Base-by-base conservation (phyloP, 2,888 invertebrate species). In the Ophion ventricosus region DNA sequence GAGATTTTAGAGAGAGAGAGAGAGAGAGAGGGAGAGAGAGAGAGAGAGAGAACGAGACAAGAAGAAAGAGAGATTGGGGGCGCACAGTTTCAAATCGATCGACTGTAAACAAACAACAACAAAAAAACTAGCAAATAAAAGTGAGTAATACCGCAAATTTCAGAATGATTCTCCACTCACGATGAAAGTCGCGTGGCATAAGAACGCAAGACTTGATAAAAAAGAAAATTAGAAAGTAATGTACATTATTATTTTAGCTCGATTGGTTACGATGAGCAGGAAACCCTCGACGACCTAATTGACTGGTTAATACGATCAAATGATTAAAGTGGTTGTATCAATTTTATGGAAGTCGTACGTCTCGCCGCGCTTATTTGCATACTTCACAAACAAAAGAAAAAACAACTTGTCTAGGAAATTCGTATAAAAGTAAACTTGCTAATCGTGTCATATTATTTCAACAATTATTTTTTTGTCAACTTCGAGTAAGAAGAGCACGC, bases 251-350 rank as follows among this genome's bases (percentile, higher is more conserved):
- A 17, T 66, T 57, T 49, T 8, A 29, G 73, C 57, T 57, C 1
- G n/a, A 73, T 57, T 73, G 35, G 25, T 70, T 56, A 63, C 35
- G 63, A 78, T 25, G n/a, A n/a, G 25, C 29, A 10, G 17, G 14
- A 73, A 76, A 78, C 64, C 59, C 77, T 35, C 14, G 74, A 54
- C 77, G 84, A 84, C 81, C 82, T 82, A 82, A 84, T 75, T 75
- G 59, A 79, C 59, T 75, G 84, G 43, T 77, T 73, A 69, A 77
- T 66, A 73, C 69, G 35, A 84, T 78, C 74, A 69, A 81, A 64
- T 74, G 69, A 74, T 84, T 57, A 64, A 64, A 20, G 56, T 69
- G 78, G 73, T 57, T 70, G 76, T 80, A 79, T 43, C 40, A 11
- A 72, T 66, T 81, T 78, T 26, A 73, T 43, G 59, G 57, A 77